Evolutionary conservation across 2,797 vertebrate species (phyloP), one percentile per base, ranked within the genome.

Genomic region (Atherinosoma microstoma): DNA sequence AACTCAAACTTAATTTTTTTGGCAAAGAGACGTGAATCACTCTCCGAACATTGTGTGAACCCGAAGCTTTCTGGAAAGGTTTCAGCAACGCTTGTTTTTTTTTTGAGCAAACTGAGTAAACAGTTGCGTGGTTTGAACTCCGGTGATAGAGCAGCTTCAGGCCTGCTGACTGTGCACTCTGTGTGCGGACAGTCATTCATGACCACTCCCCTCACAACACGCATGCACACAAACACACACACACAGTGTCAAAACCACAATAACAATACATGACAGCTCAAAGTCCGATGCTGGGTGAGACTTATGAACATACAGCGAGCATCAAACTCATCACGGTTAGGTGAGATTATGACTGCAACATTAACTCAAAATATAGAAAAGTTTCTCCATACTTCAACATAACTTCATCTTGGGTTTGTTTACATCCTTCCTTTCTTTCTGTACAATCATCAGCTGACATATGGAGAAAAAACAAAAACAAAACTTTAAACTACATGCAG

Each of bases 141-240:
- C 86, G 88, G 89, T 89, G 88, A 89, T 86, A 78, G 84, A 82
- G 76, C 79, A 87, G 86, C 85, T 67, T 73, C 73, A 60, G 83
- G 75, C 64, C 75, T 83, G 91, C 89, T 91, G 91, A 91, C 87
- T 81, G 70, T 65, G 88, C 89, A 87, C 73, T 89, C 64, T 62
- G 75, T 34, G 60, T 61, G 70, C 34, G 68, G 60, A 63, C 76
- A 82, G 83, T 86, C 87, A 87, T 72, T 85, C 84, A 79, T 75
- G 78, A 75, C 73, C 83, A 78, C 80, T 57, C 79, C 75, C 75
- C 66, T 47, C 6, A n/a, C 76, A 49, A 74, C 67, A 71, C 67
- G 32, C 70, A 66, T 45, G 20, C 72, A 63, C 67, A 69, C 64
- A 67, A 69, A 18, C 69, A 34, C 59, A 32, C 64, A 32, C 64